Evolutionary conservation across 2,888 invertebrate species (phyloP), one percentile per base, ranked within the genome.

Genomic region (Lasioglossum pauxillum): DNA sequence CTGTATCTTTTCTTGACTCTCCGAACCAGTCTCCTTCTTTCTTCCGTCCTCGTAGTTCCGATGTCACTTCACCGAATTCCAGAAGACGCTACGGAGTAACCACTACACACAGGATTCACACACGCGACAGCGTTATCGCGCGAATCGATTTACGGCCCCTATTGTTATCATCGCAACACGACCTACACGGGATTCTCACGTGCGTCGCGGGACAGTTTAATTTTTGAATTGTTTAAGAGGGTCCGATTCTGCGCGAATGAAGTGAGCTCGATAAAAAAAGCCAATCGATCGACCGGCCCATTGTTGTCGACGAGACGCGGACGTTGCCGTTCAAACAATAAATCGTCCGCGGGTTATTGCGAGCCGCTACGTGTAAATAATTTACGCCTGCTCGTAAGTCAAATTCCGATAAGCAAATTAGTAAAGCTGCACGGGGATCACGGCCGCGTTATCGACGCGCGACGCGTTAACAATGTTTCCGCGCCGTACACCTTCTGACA

Each of bases 341-440:
- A 78, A 83, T 78, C 72, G 27, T 27, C 14, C 44, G 7, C 31
- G 44, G 64, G 75, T 53, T 35, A 27, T 74, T 35, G 75, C 69
- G 71, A 31, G 31, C 74, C 41, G 64, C 41, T n/a, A 23, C 5
- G 35, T 31, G 57, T 46, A 69, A 83, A 78, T 71, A 83, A 83
- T 72, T 75, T 27, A 72, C 27, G 49, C 23, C 23, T 16, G 35
- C 71, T 44, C 44, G 71, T 27, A 75, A 74, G 75, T 38, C 38
- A 38, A 38, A 38, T 19, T 77, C 60, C 64, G 83, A 78, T 83
- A 84, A 84, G 60, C 84, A 60, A 75, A 78, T 64, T 78, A 75
- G 69, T 41, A 27, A 57, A 71, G 46, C 23, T 23, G n/a, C 12
- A 31, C 23, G 31, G 44, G 77, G 72, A 72, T 57, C 53, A 44